Evolutionary conservation across 2,113 vertebrate species (phyloP), one percentile per base, ranked within the genome.

Genomic region (Tichodroma muraria): DNA sequence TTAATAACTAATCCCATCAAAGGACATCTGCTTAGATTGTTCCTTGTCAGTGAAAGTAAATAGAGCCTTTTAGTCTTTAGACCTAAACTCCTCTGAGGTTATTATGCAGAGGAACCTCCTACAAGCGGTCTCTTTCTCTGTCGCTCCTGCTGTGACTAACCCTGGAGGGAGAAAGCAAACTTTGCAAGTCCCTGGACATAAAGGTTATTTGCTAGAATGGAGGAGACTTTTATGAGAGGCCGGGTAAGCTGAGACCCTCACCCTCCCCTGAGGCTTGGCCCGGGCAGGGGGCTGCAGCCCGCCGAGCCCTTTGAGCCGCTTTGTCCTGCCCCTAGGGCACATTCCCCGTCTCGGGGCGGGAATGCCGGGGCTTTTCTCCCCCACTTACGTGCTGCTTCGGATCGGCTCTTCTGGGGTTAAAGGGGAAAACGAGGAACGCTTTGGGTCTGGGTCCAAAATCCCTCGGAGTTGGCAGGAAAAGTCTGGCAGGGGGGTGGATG

Each of bases 1-100:
- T 96, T 97, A 96, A 97, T 97, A 96, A 97, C 93, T 97, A 96
- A 97, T 97, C 97, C 96, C 96, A 97, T 97, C 97, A 97, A 97
- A 96, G 96, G 95, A 96, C 97, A 97, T 95, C 97, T 97, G 96
- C 96, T 96, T 93, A 93, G 90, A 96, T 97, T 97, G 97, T 97
- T 96, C 95, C 85, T 91, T 93, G 94, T 89, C 95, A 95, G 76
- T 69, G 93, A 88, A 97, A 96, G 96, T 96, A 96, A 97, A 97
- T 96, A 97, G 93, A 95, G 92, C 95, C 91, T 97, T 95, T 96
- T 96, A 93, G 93, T 95, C 94, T 89, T 93, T 79, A 73, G 94
- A 40, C 93, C 94, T 78, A 80, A 93, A 91, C 92, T 96, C 90
- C 95, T 89, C 94, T 8, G 90, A 91, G 92, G 87, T 94, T 93